Evolutionary conservation across 2,797 vertebrate genomes (phyloP), one percentile per base, ranked within the genome.

Genomic region (Rhinophrynus dorsalis): DNA sequence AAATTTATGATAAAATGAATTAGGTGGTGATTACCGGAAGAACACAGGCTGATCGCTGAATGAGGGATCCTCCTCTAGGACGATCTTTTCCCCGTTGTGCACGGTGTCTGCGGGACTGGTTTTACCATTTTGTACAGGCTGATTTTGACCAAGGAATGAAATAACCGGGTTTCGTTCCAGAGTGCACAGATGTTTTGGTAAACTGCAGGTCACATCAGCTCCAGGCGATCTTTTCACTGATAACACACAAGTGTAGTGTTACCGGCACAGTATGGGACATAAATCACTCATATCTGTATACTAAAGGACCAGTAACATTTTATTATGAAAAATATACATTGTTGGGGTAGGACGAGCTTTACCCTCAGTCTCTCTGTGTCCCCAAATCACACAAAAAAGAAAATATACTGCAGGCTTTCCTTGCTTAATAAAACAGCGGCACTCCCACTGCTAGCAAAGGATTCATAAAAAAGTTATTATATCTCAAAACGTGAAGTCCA

Each of bases 11-110:
- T 10, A 11, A 4, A 42, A 20, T 30, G 27, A 61, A 33, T 33
- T 33, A 33, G 11, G 30, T 6, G 1, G 30, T 6, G 12, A 33
- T 40, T 75, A 99, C 97, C 97, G 94, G 84, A 99, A 99, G 88
- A 99, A 99, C 58, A 98, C 85, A 1, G 97, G 96, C 68, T 98
- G 96, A 79, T 98, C 96, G 4, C 88, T 88, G 69, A 94, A 96
- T 0, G 90, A 83, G 0, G 79, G 23, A 0, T 67, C 75, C 38
- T 90, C 79, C 15, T 76, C 66, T 26, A 87, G 73, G 27, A 86
- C 78, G 54, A 85, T 48, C 23, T 68, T 74, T 26, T 91, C 90
- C 2, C 79, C 75, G 40, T 76, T 81, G 35, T 80, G 75, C 12
- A 85, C 80, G 11, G 81, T 74, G 32, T 84, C 84, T 50, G 77